A percentile compares a stretch with the other conserved stretches of the same genome.
Conservation (phyloP, 2,113 vertebrate species). For the Heterotilapia buettikoferi region DNA sequence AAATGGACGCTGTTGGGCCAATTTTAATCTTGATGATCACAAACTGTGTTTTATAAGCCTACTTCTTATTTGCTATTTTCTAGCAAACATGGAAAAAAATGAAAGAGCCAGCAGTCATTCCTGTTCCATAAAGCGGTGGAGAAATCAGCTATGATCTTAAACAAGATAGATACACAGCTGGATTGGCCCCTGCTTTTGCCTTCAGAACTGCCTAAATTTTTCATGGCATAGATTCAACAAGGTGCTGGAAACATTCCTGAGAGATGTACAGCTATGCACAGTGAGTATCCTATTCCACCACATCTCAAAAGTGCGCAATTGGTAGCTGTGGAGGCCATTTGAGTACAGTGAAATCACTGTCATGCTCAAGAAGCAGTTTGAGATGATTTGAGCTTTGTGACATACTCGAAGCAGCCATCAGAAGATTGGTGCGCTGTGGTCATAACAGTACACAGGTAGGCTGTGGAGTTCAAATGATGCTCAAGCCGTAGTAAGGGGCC, state of each 20-base stretch:
- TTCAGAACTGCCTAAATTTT: not conserved
- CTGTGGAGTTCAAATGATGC: not conserved
- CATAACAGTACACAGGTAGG: not conserved
- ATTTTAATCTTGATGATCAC: not conserved
- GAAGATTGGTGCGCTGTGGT: not conserved
- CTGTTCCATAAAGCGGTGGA: not conserved
- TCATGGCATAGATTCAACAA: not conserved
- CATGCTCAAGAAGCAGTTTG: not conserved
- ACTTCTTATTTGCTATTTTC: not conserved
- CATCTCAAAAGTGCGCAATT: not conserved
- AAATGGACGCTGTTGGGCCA: not conserved
- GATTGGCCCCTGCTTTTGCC: not conserved
- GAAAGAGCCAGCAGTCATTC: not conserved
- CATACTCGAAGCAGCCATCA: not conserved
- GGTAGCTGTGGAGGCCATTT: not conserved
- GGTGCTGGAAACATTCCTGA: not conserved
- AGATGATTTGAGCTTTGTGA: not conserved
- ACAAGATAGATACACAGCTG: not conserved
- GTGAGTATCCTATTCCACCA: not conserved
- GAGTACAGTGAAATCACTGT: not conserved
- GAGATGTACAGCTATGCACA: not conserved
- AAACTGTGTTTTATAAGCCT: not conserved
- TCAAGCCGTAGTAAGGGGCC: not conserved
- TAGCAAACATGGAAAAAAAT: accelerated
- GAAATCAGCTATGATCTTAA: not conserved